phyloP scores from a whole-genome alignment of 1,140 invertebrate genomes.

The Latrodectus geometricus region DNA sequence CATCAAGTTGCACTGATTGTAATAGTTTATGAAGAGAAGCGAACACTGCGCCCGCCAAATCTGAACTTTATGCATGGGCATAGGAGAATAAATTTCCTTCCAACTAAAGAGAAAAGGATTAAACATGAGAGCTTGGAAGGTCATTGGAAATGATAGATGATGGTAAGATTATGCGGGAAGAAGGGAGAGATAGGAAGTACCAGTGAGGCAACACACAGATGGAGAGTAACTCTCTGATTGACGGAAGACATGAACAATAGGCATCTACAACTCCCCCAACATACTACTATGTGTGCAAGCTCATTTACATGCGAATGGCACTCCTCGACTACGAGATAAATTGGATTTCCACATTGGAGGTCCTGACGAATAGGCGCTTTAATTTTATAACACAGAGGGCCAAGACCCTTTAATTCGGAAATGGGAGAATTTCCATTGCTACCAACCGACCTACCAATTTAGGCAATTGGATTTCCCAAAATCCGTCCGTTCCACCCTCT shows the following conservation, averaged over 20 bases:
- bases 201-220: constrained; percentile 29
- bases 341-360: constrained; percentile 57
- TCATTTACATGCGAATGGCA: constrained; percentile 60
- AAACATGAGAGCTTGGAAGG: constrained; percentile 39
- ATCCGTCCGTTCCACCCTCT: background rate
- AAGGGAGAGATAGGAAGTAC: constrained; percentile 32
- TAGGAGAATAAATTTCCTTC: background rate
- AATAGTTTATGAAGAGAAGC: too few species aligned
- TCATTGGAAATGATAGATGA: constrained; percentile 58
- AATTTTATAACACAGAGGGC: constrained; percentile 61
- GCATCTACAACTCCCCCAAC: constrained; percentile 39
- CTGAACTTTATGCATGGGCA: background rate
- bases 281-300: background rate
- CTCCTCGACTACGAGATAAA: constrained; percentile 56
- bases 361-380: constrained; percentile 59
- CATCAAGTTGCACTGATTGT: background rate
- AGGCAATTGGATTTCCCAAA: constrained; percentile 59
- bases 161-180: constrained; percentile 50
- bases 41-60: too few species aligned
- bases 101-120: constrained; percentile 18
- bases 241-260: constrained; percentile 59
- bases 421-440: constrained; percentile 56
- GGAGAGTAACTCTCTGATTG: constrained; percentile 51
- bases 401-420: constrained; percentile 59
- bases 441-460: constrained; percentile 58